Percentiles rank a stretch among this genome's conserved stretches.
Evolutionary conservation across 1,140 invertebrate species (phyloP).

Genomic region (Schlechtendalia chinensis): DNA sequence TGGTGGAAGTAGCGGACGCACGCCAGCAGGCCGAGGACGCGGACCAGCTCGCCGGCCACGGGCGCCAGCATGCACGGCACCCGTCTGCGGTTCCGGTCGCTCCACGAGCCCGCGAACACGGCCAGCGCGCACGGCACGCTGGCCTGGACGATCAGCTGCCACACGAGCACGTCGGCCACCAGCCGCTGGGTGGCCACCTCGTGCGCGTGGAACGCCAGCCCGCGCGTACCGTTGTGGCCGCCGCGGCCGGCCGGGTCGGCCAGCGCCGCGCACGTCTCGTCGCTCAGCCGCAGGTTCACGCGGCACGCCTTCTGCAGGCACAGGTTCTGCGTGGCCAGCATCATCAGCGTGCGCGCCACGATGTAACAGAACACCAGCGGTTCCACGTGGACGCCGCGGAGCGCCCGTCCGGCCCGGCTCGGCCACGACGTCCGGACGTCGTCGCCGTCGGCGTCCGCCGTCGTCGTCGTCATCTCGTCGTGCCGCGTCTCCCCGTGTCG

Average conservation of each 20-base stretch:
- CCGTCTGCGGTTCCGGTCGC: constrained; percentile 63
- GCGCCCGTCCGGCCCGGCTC: constrained; percentile 56
- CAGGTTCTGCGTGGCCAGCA: constrained; percentile 74
- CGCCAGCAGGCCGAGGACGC: constrained; percentile 71
- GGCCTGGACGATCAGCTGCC: constrained; percentile 76
- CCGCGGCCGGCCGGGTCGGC: constrained; percentile 60
- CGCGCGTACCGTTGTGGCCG: constrained; percentile 60
- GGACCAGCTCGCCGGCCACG: constrained; percentile 75
- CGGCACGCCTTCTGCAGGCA: constrained; percentile 80
- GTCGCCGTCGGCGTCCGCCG: not conserved
- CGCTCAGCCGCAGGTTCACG: constrained; percentile 71
- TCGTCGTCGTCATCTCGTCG: not conserved
- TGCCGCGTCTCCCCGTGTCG: no score
- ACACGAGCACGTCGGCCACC: constrained; percentile 72
- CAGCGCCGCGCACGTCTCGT: constrained; percentile 70
- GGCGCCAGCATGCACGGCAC: constrained; percentile 83
- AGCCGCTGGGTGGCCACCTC: constrained; percentile 64
- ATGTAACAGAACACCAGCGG: constrained; percentile 76
- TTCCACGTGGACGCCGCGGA: constrained; percentile 70
- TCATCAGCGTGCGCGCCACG: constrained; percentile 74
- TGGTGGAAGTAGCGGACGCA: constrained; percentile 71
- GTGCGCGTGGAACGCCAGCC: constrained; percentile 59
- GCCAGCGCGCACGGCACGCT: constrained; percentile 72
- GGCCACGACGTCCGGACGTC: not conserved
- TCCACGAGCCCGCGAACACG: constrained; percentile 67